Conservation (phyloP, 2,888 invertebrate species). For the Cantharis flavilabris region DNA sequence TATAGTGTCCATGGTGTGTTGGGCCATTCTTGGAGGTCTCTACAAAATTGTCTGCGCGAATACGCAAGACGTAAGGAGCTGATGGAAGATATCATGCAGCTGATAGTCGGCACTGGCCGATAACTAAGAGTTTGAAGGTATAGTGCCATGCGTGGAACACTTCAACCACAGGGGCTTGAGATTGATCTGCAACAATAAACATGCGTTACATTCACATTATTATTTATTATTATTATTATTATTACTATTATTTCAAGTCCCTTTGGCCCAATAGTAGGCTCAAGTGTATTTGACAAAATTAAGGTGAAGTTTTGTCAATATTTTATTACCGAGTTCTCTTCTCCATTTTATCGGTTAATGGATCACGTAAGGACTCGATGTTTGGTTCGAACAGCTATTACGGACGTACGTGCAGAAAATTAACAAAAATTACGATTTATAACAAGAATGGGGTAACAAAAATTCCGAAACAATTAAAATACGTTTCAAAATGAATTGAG, state of each 20-base stretch:
- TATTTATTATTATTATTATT: not conserved
- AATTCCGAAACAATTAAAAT: not conserved
- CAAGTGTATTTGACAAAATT: not conserved
- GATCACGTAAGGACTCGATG: not conserved
- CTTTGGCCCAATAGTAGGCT: not conserved
- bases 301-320: not conserved
- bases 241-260: not conserved
- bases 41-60: slow-evolving; percentile 54
- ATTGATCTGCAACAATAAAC: slow-evolving; percentile 45
- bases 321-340: not conserved
- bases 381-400: not conserved
- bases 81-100: slow-evolving; percentile 49
- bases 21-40: slow-evolving; percentile 57
- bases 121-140: slow-evolving; percentile 39
- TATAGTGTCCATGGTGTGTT: slow-evolving; percentile 45
- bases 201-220: not conserved
- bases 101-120: slow-evolving; percentile 43
- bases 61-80: slow-evolving; percentile 46
- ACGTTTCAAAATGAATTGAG: not conserved
- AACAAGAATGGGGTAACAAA: not conserved
- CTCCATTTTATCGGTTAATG: not conserved
- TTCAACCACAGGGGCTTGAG: slow-evolving; percentile 44
- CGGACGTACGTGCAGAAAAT: not conserved
- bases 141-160: slow-evolving; percentile 52
- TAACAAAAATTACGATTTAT: not conserved